Conservation (phyloP, 2,888 invertebrate species). For the Drosophila eohydei region DNA sequence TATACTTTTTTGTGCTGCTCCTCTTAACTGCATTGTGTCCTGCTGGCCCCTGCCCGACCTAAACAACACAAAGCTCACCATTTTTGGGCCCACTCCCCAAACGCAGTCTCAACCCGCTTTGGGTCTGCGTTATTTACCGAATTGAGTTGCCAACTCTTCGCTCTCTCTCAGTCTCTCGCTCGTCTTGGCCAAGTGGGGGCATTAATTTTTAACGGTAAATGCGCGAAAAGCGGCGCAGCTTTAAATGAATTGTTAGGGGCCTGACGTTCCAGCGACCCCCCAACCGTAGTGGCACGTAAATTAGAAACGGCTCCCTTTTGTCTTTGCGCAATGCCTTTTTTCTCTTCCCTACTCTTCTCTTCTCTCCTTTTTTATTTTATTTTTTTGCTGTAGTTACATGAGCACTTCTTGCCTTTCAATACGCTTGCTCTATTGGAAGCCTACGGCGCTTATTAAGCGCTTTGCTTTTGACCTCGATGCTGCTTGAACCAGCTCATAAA, state of each 20-base stretch:
- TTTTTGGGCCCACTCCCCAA: constrained; percentile 11
- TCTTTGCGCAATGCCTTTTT: constrained; percentile 40
- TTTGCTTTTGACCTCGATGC: neutral
- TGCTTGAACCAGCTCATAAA: no score
- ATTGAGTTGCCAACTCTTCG: constrained; percentile 71
- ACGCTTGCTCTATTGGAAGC: constrained; percentile 17
- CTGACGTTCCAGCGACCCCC: constrained; percentile 25
- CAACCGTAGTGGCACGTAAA: constrained; percentile 66
- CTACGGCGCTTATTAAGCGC: neutral
- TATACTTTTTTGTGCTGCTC: neutral
- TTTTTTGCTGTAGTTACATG: constrained; percentile 44
- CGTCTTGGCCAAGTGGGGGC: constrained; percentile 64
- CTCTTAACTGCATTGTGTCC: constrained; percentile 41
- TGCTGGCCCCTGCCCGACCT: constrained; percentile 1
- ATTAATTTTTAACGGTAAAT: constrained; percentile 83
- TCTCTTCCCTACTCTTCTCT: neutral
- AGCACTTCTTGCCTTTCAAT: constrained; percentile 49
- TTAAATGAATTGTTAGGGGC: constrained; percentile 71
- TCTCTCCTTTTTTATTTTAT: constrained; percentile 9
- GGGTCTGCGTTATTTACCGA: constrained; percentile 68
- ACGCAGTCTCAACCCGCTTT: constrained; percentile 23
- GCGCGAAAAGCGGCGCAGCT: constrained; percentile 72
- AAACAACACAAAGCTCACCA: constrained; percentile 17
- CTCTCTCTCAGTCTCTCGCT: neutral
- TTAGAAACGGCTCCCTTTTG: constrained; percentile 72